phyloP scores from a whole-genome alignment of 2,888 invertebrate genomes.

The Vannuccia rotundouncinata region DNA sequence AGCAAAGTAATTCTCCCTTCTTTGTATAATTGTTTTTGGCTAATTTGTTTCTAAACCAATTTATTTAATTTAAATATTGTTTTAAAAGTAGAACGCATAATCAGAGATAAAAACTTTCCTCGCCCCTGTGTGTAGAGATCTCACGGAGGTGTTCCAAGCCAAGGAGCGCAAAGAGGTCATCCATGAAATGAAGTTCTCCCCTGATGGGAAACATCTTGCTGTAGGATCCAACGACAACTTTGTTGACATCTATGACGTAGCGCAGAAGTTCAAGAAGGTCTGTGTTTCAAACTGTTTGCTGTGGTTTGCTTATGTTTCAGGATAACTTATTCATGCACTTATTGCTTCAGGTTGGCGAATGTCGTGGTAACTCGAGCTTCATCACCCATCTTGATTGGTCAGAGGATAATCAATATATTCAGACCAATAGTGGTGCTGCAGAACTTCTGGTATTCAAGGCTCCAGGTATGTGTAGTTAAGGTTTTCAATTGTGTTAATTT shows the following conservation, averaged over 20 bases:
- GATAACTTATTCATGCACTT: neutral
- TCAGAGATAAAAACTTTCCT: too few relatives aligned
- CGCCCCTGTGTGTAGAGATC: constrained; percentile 47
- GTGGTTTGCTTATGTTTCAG: neutral
- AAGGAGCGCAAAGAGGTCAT: constrained; percentile 56
- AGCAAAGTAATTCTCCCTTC: constrained; percentile 46
- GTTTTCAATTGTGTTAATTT: too few relatives aligned
- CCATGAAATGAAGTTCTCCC: constrained; percentile 58
- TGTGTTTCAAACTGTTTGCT: neutral
- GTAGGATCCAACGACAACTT: constrained; percentile 58
- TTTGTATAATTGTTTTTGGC: neutral
- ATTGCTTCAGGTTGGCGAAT: constrained; percentile 47
- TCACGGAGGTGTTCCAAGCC: constrained; percentile 51
- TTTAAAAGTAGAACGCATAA: too few relatives aligned
- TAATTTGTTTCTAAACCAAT: constrained; percentile 28
- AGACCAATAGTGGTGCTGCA: constrained; percentile 57
- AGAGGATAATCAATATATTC: constrained; percentile 54
- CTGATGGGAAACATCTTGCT: constrained; percentile 55
- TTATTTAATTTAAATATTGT: too few relatives aligned
- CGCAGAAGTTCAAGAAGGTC: constrained; percentile 45
- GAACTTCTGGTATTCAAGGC: constrained; percentile 55
- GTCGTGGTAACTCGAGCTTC: constrained; percentile 56
- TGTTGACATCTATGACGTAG: constrained; percentile 56
- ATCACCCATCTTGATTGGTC: constrained; percentile 59
- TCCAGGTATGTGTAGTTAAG: too few relatives aligned